Evolutionary conservation across 2,113 vertebrate genomes (phyloP).

Genomic region (Tragelaphus strepsiceros): DNA sequence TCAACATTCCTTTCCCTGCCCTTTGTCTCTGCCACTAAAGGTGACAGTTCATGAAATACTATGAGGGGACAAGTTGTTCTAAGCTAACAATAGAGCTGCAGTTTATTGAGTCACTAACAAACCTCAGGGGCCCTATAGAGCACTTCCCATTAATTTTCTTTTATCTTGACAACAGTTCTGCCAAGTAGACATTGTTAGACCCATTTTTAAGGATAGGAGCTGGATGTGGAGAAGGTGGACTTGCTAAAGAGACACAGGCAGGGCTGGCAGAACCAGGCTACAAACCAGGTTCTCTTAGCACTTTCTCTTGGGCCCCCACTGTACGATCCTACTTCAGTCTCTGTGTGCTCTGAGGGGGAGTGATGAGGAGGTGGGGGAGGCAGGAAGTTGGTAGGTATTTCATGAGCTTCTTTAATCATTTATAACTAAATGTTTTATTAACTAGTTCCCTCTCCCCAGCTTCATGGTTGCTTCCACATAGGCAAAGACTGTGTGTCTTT

Average conservation of each 20-base stretch:
- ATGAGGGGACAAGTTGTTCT: not conserved
- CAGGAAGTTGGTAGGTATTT: not conserved
- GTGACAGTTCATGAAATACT: not conserved
- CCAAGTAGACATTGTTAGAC: not conserved
- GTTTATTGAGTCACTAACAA: not conserved
- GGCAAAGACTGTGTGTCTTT: no score
- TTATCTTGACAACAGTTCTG: not conserved
- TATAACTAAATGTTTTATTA: not conserved
- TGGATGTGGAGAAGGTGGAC: not conserved
- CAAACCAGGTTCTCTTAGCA: no score
- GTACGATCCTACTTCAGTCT: not conserved
- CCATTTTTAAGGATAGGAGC: not conserved
- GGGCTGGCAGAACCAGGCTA: no score
- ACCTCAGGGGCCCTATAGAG: no score
- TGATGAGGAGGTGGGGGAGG: accelerated
- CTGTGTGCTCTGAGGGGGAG: not conserved
- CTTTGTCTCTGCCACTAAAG: not conserved
- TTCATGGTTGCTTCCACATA: not conserved
- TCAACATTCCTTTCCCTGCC: not conserved
- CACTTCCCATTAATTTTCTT: not conserved
- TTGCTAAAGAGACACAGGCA: not conserved
- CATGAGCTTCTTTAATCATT: not conserved
- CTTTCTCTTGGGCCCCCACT: not conserved
- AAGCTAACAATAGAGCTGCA: not conserved
- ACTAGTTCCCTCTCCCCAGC: not conserved